These are phyloP conservation scores for Dysidea cf. avara DNA, from an alignment of 37 sponge, comb jelly and placozoan species.

Conservation along the genomic window DNA sequence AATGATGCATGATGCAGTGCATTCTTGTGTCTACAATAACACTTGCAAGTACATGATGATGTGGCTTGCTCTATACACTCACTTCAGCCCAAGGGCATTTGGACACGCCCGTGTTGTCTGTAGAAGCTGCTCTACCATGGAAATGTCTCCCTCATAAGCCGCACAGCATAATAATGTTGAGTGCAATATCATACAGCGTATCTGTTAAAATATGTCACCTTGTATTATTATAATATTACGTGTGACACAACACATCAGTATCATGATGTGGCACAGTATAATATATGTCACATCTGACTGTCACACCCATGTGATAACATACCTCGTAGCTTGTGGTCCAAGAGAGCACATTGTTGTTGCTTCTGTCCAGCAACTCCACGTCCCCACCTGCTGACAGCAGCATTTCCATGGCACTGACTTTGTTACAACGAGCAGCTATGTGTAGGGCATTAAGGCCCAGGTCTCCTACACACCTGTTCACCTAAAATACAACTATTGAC, in stretches of 20 bases:
- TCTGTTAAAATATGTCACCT: too few relatives aligned
- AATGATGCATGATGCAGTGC: slow-evolving; percentile 68
- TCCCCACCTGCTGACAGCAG: slow-evolving; percentile 70
- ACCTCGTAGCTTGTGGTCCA: slow-evolving; percentile 47
- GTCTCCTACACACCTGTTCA: slow-evolving; percentile 46
- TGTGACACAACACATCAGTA: too few relatives aligned
- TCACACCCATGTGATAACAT: background rate
- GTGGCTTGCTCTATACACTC: too few relatives aligned
- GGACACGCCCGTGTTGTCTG: slow-evolving; percentile 24
- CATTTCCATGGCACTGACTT: slow-evolving; percentile 8
- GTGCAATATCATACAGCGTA: slow-evolving; percentile 38
- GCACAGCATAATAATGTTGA: slow-evolving; percentile 73
- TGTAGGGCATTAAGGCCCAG: slow-evolving; percentile 60
- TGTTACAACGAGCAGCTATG: slow-evolving; percentile 39
- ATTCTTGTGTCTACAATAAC: slow-evolving; percentile 54
- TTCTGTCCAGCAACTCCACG: slow-evolving; percentile 54
- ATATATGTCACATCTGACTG: too few relatives aligned
- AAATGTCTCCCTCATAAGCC: slow-evolving; percentile 54
- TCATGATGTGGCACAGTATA: too few relatives aligned
- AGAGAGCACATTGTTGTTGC: slow-evolving; percentile 39
- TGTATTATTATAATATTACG: too few relatives aligned
- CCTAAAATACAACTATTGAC: slow-evolving; percentile 11
- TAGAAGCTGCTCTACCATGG: slow-evolving; percentile 50
- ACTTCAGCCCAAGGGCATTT: slow-evolving; percentile 61
- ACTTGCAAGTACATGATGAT: too few relatives aligned